phyloP scores from a whole-genome alignment of 2,113 vertebrate genomes.

The Nothocercus nigrocapillus region DNA sequence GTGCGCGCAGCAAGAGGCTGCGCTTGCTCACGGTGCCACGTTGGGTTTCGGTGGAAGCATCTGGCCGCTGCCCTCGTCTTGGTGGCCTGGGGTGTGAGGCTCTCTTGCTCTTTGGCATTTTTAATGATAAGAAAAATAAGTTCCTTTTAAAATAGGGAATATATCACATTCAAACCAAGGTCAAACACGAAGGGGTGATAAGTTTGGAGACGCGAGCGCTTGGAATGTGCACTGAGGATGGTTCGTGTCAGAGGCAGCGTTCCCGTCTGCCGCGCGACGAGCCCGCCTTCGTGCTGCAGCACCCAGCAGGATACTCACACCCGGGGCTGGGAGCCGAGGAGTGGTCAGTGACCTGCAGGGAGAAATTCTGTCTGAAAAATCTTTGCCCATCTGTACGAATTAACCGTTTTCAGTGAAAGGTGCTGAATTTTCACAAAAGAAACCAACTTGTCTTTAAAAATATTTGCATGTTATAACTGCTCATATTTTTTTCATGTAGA shows the following conservation, averaged over 20 bases:
- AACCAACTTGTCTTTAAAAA: neutral
- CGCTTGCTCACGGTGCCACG: neutral
- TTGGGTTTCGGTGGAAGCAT: neutral
- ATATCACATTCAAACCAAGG: neutral
- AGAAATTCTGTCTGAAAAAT: neutral
- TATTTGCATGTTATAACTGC: neutral
- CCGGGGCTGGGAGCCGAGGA: neutral
- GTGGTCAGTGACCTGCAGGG: neutral
- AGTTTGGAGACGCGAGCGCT: neutral
- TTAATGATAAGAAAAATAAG: neutral
- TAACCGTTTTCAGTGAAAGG: neutral
- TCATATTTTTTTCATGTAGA: neutral
- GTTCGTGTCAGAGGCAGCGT: neutral
- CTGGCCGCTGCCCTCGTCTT: neutral
- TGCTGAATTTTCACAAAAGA: neutral
- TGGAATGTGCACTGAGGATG: neutral
- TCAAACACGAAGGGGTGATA: neutral
- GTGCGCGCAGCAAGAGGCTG: neutral
- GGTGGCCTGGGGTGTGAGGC: accelerated
- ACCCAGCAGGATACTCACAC: neutral
- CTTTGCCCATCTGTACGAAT: neutral
- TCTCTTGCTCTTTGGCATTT: neutral
- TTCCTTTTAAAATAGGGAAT: neutral
- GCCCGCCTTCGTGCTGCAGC: neutral
- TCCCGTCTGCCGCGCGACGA: neutral